Evolutionary conservation across 2,113 vertebrate genomes (phyloP).

Genomic region (Tyrannus savana): DNA sequence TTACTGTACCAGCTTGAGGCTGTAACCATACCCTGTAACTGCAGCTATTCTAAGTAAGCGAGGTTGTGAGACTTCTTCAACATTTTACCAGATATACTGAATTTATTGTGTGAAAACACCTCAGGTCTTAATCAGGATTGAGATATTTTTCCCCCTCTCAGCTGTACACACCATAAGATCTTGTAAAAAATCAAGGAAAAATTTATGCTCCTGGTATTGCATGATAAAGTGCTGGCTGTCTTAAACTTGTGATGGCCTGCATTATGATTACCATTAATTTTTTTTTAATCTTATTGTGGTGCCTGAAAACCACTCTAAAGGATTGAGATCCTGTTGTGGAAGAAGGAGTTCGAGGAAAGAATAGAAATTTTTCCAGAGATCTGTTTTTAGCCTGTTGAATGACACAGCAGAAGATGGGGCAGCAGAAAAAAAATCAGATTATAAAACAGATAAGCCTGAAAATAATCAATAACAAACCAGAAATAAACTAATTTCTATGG

Average conservation of each 20-base stretch:
- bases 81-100: not conserved
- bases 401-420: not conserved
- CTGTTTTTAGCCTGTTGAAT: not conserved
- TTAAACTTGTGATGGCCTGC: not conserved
- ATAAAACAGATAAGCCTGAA: not conserved
- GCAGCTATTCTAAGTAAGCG: not conserved
- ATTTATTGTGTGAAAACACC: not conserved
- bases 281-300: not conserved
- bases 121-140: not conserved
- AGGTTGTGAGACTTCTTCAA: not conserved
- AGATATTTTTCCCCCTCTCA: not conserved
- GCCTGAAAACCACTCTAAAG: not conserved
- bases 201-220: not conserved
- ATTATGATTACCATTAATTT: not conserved
- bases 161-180: not conserved
- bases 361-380: not conserved
- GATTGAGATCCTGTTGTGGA: not conserved
- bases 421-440: not conserved
- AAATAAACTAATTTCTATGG: not conserved
- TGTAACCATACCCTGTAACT: not conserved
- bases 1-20: not conserved
- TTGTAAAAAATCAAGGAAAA: not conserved
- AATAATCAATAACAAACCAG: not conserved
- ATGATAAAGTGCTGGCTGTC: not conserved
- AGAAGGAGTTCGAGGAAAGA: not conserved